Evolutionary conservation across 2,113 vertebrate genomes (phyloP).

Genomic region (Atlantisia rogersi): DNA sequence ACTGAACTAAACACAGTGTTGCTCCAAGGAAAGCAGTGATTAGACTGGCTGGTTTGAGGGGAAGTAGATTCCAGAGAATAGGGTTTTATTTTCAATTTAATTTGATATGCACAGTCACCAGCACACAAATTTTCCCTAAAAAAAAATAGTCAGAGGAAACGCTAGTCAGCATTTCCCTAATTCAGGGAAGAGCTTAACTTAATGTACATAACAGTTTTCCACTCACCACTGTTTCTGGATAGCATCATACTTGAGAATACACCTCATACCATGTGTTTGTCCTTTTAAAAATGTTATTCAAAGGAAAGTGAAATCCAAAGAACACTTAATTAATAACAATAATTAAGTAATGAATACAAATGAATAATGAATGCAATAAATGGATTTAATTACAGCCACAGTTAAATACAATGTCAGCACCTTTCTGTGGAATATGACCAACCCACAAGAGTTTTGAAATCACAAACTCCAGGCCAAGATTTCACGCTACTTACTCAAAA

Average conservation of each 20-base stretch:
- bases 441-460: constrained; percentile 42
- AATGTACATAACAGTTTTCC: not conserved
- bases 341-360: constrained; percentile 56
- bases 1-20: not conserved
- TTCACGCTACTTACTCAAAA: not conserved
- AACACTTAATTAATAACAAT: constrained; percentile 32
- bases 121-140: not conserved
- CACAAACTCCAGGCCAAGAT: not conserved
- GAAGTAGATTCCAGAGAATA: not conserved
- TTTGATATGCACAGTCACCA: not conserved
- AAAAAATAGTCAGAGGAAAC: not conserved
- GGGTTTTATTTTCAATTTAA: not conserved
- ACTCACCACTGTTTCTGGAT: not conserved
- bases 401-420: constrained; percentile 30
- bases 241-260: not conserved
- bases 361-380: not conserved
- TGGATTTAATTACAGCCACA: constrained; percentile 13
- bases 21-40: not conserved
- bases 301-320: not conserved
- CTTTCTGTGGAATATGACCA: constrained; percentile 37
- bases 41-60: not conserved
- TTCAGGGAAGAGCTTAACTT: not conserved
- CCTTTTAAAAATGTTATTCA: not conserved
- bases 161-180: not conserved
- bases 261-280: not conserved